These are phyloP conservation scores for Strigamia maritima DNA, from an alignment of 2,888 invertebrate genomes.

Conservation along the genomic window DNA sequence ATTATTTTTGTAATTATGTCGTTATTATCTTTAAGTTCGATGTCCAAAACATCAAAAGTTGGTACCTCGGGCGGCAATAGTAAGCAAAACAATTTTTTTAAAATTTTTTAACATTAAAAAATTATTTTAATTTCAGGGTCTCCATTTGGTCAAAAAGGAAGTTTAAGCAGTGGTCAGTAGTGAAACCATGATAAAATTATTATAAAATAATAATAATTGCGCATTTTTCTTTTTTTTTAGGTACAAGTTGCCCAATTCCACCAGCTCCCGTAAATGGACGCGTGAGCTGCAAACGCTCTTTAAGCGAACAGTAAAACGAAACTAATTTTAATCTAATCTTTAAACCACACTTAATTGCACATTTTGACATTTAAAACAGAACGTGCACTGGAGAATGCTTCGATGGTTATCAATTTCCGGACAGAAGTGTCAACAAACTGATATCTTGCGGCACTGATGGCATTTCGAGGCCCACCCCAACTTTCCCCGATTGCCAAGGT, in stretches of 20 bases:
- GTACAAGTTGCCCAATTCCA: background rate
- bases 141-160: background rate
- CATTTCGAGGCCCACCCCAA: constrained; percentile 43
- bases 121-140: background rate
- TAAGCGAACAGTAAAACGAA: background rate
- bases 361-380: background rate
- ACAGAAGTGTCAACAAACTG: constrained; percentile 41
- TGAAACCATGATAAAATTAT: background rate
- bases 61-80: background rate
- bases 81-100: background rate
- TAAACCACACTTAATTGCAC: too few relatives aligned
- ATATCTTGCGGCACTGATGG: constrained; percentile 44
- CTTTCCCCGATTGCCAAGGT: constrained; percentile 65
- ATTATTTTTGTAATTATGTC: background rate
- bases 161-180: background rate
- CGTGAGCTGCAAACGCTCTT: background rate
- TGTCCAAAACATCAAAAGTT: background rate
- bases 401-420: constrained; percentile 44
- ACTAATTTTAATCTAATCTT: background rate
- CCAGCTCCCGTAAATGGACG: background rate
- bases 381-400: constrained; percentile 37
- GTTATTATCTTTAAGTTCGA: too few relatives aligned
- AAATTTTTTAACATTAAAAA: background rate
- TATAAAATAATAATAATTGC: too few relatives aligned
- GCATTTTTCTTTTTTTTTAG: background rate